Evolutionary conservation across 2,797 vertebrate genomes (phyloP).

Genomic region (Oreonectes daqikongensis): DNA sequence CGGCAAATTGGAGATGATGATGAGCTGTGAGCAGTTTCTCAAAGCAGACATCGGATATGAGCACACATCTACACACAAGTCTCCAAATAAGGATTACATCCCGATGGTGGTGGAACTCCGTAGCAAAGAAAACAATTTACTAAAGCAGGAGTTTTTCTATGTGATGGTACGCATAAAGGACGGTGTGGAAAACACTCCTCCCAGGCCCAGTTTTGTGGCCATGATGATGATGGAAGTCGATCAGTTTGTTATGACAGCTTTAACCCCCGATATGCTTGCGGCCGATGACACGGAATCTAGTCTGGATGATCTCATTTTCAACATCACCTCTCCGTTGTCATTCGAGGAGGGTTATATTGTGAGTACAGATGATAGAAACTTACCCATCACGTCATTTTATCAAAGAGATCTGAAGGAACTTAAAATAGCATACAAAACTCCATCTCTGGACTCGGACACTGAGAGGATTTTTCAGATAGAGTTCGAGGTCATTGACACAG

Average conservation of each 20-base stretch:
- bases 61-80: conserved; percentile 82
- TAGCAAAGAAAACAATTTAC: conserved; percentile 78
- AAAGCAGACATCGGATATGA: conserved; percentile 83
- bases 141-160: conserved; percentile 92
- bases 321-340: conserved; percentile 88
- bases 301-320: conserved; percentile 86
- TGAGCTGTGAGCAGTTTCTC: conserved; percentile 89
- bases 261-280: conserved; percentile 90
- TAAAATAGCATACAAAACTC: conserved; percentile 92
- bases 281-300: conserved; percentile 88
- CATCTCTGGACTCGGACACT: conserved; percentile 82
- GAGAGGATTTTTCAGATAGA: conserved; percentile 93
- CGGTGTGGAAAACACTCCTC: conserved; percentile 85
- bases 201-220: conserved; percentile 93
- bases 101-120: conserved; percentile 91
- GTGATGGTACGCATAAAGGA: conserved; percentile 86
- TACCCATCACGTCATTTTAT: conserved; percentile 91
- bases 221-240: conserved; percentile 99
- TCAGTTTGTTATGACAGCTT: conserved; percentile 93
- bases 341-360: conserved; percentile 90
- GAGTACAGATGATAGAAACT: conserved; percentile 92
- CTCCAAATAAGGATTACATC: conserved; percentile 89
- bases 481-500: conserved; percentile 88
- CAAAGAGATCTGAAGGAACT: conserved; percentile 87
- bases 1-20: conserved; percentile 72